Conservation (phyloP, 2,888 invertebrate species). For the Pyrocoelia pectoralis region DNA sequence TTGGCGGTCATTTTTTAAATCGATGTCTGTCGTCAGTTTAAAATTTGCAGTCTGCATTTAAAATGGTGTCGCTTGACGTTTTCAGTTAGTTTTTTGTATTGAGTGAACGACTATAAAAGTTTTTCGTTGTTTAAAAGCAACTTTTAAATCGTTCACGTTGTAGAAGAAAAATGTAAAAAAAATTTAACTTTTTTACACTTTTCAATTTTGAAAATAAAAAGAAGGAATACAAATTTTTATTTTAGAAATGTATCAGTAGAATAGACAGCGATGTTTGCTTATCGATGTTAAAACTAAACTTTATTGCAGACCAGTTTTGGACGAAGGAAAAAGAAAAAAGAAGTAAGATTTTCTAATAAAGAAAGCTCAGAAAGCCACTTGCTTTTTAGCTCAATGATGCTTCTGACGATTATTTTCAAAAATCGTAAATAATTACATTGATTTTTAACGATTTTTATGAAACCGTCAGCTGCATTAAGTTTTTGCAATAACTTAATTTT, state of each 20-base stretch:
- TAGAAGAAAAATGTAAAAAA: constrained; percentile 5
- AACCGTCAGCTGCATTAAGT: constrained; percentile 33
- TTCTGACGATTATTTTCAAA: constrained; percentile 52
- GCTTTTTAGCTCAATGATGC: constrained; percentile 57
- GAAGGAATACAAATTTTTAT: constrained; percentile 29
- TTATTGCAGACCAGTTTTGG: constrained; percentile 88
- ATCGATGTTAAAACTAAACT: constrained; percentile 61
- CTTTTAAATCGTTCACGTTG: neutral
- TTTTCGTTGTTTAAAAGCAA: neutral
- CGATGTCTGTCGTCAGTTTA: constrained; percentile 24
- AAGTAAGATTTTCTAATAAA: constrained; percentile 82
- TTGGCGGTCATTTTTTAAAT: constrained; percentile 35
- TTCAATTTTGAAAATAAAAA: constrained; percentile 20
- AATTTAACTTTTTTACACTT: constrained; percentile 7
- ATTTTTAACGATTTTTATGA: constrained; percentile 8
- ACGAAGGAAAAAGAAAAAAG: constrained; percentile 98
- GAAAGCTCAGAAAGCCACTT: constrained; percentile 55
- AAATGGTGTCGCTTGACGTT: constrained; percentile 32
- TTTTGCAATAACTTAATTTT: constrained; percentile 30
- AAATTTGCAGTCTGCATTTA: constrained; percentile 32
- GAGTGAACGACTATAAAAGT: constrained; percentile 1
- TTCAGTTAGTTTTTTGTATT: constrained; percentile 9
- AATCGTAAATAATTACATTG: neutral
- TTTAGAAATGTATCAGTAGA: constrained; percentile 43
- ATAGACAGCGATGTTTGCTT: constrained; percentile 56